These are phyloP conservation scores for Phaethornis superciliosus DNA, from an alignment of 2,113 vertebrate species.

Conservation along the genomic window DNA sequence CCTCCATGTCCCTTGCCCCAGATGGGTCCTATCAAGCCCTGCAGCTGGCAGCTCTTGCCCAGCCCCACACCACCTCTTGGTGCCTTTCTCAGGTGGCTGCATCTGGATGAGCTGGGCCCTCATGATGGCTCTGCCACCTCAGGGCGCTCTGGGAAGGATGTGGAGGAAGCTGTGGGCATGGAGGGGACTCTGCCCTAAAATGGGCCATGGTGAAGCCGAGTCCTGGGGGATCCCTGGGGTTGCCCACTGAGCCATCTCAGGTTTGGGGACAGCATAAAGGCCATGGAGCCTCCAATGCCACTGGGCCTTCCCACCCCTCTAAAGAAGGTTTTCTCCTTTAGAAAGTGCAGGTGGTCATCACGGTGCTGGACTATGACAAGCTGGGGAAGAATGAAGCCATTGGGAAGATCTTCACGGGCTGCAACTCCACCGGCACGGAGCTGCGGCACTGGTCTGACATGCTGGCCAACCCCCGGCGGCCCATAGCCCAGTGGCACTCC, in stretches of 20 bases:
- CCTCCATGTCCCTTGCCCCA: background rate
- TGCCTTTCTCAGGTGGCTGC: background rate
- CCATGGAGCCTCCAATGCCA: accelerated
- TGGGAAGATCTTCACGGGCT: slow-evolving; percentile 94
- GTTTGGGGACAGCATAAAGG: background rate
- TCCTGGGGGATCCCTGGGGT: background rate
- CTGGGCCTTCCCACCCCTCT: background rate
- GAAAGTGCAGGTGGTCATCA: slow-evolving; percentile 98
- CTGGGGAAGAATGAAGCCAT: slow-evolving; percentile 98
- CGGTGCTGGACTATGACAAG: slow-evolving; percentile 98
- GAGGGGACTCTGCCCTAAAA: background rate
- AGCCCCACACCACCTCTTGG: background rate
- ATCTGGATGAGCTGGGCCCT: background rate
- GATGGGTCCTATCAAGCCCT: background rate
- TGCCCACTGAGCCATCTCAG: accelerated
- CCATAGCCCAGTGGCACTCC: slow-evolving; percentile 98
- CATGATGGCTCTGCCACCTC: background rate
- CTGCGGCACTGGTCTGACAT: slow-evolving; percentile 98
- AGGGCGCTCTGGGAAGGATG: accelerated
- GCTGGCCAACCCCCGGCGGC: slow-evolving; percentile 95
- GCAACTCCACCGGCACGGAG: slow-evolving; percentile 89
- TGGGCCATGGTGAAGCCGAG: background rate
- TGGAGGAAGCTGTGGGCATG: background rate
- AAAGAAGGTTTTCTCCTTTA: slow-evolving; percentile 26
- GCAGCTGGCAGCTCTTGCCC: background rate